A percentile compares a stretch with the other conserved stretches of the same genome.
Conservation (phyloP, 2,113 vertebrate species). For the Mesitornis unicolor region DNA sequence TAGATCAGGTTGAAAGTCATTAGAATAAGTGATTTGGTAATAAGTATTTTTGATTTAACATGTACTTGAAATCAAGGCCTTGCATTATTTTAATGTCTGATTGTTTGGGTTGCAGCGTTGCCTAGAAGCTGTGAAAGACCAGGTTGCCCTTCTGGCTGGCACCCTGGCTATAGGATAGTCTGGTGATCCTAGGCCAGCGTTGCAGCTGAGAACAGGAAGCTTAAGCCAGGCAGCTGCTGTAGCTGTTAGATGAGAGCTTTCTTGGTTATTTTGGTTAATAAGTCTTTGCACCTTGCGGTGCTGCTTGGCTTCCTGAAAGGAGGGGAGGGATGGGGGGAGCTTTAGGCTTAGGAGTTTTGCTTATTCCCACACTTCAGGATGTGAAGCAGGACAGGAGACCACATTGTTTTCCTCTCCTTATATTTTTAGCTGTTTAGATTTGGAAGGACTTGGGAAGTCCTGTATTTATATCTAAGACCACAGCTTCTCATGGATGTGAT, state of each 20-base stretch:
- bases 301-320: background rate
- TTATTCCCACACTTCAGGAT: background rate
- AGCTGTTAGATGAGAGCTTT: background rate
- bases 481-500: background rate
- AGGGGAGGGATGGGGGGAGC: background rate
- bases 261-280: background rate
- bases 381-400: background rate
- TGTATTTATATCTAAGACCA: background rate
- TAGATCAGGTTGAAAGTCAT: background rate
- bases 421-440: background rate
- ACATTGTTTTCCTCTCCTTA: background rate
- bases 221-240: background rate
- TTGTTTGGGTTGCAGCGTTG: background rate
- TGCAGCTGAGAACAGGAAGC: background rate
- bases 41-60: background rate
- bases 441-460: background rate
- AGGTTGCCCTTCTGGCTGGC: background rate
- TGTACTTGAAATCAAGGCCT: background rate
- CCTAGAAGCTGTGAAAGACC: background rate
- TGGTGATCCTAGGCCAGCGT: background rate
- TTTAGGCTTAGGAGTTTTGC: background rate
- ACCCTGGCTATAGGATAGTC: background rate
- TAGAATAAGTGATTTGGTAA: background rate
- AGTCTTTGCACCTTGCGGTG: background rate
- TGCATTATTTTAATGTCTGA: background rate